Evolutionary conservation across 2,888 invertebrate species (phyloP).

Genomic region (Troides aeacus): DNA sequence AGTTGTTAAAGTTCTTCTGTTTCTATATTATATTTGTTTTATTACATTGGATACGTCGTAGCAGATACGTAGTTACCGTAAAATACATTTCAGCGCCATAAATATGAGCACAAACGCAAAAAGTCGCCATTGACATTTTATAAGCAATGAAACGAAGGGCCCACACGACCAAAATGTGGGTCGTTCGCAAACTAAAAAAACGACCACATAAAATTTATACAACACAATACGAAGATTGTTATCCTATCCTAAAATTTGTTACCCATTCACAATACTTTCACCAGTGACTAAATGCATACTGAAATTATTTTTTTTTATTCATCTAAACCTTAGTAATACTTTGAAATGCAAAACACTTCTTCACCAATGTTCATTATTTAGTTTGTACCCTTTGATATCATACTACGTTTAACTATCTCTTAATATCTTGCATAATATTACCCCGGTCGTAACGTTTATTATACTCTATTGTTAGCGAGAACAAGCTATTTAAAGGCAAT

Average conservation of each 20-base stretch:
- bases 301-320: background rate
- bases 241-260: constrained; percentile 12
- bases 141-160: constrained; percentile 27
- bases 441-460: constrained; percentile 17
- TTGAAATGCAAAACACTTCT: background rate
- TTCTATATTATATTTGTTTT: too few species aligned
- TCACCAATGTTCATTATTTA: background rate
- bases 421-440: background rate
- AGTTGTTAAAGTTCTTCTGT: too few species aligned
- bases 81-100: constrained; percentile 15
- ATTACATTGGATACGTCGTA: background rate
- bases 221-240: constrained; percentile 14
- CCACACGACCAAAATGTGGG: constrained; percentile 18
- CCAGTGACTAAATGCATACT: background rate
- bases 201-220: constrained; percentile 27
- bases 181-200: constrained; percentile 20
- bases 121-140: constrained; percentile 27
- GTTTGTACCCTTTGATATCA: background rate
- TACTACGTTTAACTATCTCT: background rate
- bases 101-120: constrained; percentile 21
- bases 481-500: constrained; percentile 23
- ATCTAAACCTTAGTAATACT: background rate
- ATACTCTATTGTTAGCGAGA: constrained; percentile 8
- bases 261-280: constrained; percentile 1
- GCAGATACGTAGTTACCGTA: background rate